phyloP scores from a whole-genome alignment of 2,888 invertebrate genomes.

The Ophion obscuratus region DNA sequence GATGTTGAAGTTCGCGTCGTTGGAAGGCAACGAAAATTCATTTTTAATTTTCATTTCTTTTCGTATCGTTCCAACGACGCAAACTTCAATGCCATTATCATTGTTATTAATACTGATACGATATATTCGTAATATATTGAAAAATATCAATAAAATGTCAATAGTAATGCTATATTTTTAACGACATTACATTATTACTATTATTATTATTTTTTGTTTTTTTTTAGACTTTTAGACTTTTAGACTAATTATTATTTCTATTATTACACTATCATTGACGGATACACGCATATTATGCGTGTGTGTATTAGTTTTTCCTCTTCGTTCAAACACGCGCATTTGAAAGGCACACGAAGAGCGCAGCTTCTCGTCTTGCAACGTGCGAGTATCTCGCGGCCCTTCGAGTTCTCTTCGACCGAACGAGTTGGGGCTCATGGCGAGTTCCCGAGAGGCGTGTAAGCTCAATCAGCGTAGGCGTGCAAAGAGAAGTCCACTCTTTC shows the following conservation, averaged over 20 bases:
- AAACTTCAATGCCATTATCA: no score
- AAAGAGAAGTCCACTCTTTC: slow-evolving; percentile 47
- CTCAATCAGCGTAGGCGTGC: slow-evolving; percentile 79
- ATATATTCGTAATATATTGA: neutral
- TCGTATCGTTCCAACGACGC: no score
- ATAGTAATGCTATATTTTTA: no score
- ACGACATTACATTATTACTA: no score
- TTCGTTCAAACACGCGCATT: slow-evolving; percentile 45
- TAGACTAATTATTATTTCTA: no score
- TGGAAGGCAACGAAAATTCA: no score
- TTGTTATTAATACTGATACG: neutral
- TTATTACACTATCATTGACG: neutral
- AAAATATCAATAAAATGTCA: no score
- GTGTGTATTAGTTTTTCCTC: slow-evolving; percentile 38
- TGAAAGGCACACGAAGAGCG: slow-evolving; percentile 44
- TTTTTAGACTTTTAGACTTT: no score
- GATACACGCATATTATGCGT: neutral
- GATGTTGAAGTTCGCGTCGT: no score
- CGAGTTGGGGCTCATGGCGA: slow-evolving; percentile 58
- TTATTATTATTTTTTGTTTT: no score
- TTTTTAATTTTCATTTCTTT: no score
- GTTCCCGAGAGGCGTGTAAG: slow-evolving; percentile 73
- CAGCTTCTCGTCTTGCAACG: slow-evolving; percentile 61
- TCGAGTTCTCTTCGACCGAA: slow-evolving; percentile 4
- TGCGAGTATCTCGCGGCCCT: slow-evolving; percentile 45